Base-by-base conservation (phyloP, 2,888 invertebrate species). In the Portevinia maculata region DNA sequence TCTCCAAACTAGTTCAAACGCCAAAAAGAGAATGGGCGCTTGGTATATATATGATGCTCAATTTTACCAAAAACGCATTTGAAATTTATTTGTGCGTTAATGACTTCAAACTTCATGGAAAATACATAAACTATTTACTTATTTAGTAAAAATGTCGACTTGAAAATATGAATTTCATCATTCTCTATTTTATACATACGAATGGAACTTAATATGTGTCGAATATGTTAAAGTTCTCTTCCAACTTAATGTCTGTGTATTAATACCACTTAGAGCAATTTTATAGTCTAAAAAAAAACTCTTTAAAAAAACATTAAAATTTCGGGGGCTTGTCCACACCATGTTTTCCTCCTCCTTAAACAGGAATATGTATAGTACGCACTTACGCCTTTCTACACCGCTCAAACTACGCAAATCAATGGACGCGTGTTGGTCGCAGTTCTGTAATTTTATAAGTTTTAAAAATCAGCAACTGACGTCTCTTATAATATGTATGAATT, bases 1-100 rank as follows among this genome's bases (percentile, higher is more conserved):
- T 62, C 73, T 64, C 44, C 62, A 55, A 55, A 55, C 62, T 73
- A 55, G 53, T 73, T 62, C 62, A 55, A 53, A 55, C 46, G 37
- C 53, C 65, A 30, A 71, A 71, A 65, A 79, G 71, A 79, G 50
- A 73, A 65, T 37, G 30, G 59, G 52, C 59, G 50, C 53, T 37
- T 52, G 17, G 44, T 53, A 52, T 37, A 65, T 37, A 57, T 71
- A 57, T 50, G 52, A 50, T 24, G 44, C 53, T 48, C 46, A 28
- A 28, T 46, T 50, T 21, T 9, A 15, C 17, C 53, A 37, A 44
- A 75, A 67, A 19, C 13, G 24, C 32, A 39, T 21, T 8, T 41
- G 41, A 32, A 28, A 67, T 39, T 65, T 8, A 9, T 46, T 7
- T 15, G 21, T 59, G 57, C 74, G 78, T 79, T 65, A 73, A 21